Evolutionary conservation across 2,888 invertebrate species (phyloP).

Genomic region (Scrobipalpa costella): DNA sequence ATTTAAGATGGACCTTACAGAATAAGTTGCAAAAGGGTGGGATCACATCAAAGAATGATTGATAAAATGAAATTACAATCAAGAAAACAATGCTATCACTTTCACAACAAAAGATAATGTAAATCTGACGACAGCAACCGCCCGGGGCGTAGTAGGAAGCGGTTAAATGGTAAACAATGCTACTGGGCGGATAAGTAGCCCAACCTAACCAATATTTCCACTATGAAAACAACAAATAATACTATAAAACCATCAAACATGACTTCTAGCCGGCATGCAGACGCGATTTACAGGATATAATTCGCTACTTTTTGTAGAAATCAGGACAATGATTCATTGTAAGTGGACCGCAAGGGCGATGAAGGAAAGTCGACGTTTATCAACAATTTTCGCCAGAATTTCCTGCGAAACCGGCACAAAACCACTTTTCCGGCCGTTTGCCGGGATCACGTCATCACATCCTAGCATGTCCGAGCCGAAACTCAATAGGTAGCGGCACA

Average conservation of each 20-base stretch:
- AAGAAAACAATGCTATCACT: constrained; percentile 25
- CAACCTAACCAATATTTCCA: constrained; percentile 38
- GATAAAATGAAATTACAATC: background rate
- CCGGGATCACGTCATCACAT: constrained; percentile 69
- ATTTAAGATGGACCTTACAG: background rate
- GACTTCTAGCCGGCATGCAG: constrained; percentile 20
- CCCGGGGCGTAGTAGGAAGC: constrained; percentile 41
- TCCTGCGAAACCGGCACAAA: constrained; percentile 46
- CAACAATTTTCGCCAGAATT: constrained; percentile 50
- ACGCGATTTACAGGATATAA: constrained; percentile 44
- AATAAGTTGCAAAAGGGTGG: background rate
- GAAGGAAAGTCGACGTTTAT: constrained; percentile 44
- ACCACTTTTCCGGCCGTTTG: constrained; percentile 55
- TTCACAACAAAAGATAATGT: constrained; percentile 34
- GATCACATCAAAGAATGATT: background rate
- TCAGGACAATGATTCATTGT: constrained; percentile 73
- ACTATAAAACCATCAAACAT: constrained; percentile 27
- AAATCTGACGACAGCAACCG: constrained; percentile 16
- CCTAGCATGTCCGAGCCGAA: constrained; percentile 64
- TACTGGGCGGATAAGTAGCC: constrained; percentile 51
- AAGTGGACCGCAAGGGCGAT: constrained; percentile 57
- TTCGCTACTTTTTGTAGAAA: constrained; percentile 59
- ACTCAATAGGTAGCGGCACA: constrained; percentile 79
- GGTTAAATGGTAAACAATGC: constrained; percentile 74
- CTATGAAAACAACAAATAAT: constrained; percentile 35